phyloP scores from a whole-genome alignment of 1,140 invertebrate species.

The Megathymus violae region DNA sequence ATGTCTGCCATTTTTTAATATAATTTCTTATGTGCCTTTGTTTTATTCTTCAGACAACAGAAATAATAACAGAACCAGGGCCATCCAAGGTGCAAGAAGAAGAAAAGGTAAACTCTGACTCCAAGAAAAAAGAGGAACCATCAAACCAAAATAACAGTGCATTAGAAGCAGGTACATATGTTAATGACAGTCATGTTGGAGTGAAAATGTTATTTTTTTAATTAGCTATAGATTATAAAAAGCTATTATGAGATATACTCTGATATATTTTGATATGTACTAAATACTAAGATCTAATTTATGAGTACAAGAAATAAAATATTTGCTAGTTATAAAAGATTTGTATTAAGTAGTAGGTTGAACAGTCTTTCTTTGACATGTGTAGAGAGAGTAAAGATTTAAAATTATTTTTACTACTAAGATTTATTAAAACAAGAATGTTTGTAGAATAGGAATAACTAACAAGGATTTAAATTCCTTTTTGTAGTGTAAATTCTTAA shows the following conservation, averaged over 20 bases:
- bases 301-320: too few relatives aligned
- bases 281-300: too few relatives aligned
- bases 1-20: conserved; percentile 58
- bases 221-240: background rate
- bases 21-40: conserved; percentile 44
- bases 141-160: conserved; percentile 57
- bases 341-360: too few relatives aligned
- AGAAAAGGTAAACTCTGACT: conserved; percentile 37
- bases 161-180: conserved; percentile 69
- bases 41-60: conserved; percentile 52
- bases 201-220: background rate
- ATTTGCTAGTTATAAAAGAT: too few relatives aligned
- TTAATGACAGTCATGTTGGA: background rate
- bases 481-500: too few relatives aligned
- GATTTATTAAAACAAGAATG: too few relatives aligned
- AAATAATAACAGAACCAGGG: conserved; percentile 29
- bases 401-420: too few relatives aligned
- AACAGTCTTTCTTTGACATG: too few relatives aligned
- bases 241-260: background rate
- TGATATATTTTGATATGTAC: background rate
- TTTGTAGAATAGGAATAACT: too few relatives aligned
- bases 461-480: too few relatives aligned
- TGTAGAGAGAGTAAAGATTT: too few relatives aligned
- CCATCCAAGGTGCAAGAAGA: conserved; percentile 41
- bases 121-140: conserved; percentile 57